Evolutionary conservation across 37 sponge, comb jelly and placozoan genomes (phyloP).

Genomic region (Hormiphora californensis): DNA sequence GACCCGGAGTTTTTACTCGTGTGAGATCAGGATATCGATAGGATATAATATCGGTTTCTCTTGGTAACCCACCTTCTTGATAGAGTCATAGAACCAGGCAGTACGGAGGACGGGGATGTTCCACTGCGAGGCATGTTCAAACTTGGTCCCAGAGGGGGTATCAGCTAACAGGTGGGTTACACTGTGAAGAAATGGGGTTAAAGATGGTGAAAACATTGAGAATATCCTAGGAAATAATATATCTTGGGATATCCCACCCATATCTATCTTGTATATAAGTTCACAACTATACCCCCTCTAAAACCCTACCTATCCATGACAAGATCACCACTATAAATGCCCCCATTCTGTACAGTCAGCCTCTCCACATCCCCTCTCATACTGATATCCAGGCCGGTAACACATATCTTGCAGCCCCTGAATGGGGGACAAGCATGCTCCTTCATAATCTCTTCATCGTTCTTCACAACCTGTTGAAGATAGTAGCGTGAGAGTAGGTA

Average conservation of each 20-base stretch:
- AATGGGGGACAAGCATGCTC: constrained; percentile 68
- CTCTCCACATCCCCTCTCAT: constrained; percentile 59
- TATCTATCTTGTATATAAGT: too few relatives aligned
- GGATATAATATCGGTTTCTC: not conserved
- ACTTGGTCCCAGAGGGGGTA: not conserved
- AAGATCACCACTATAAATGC: constrained; percentile 75
- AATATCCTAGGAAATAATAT: too few relatives aligned
- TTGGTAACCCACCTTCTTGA: constrained; percentile 17
- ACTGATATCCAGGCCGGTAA: constrained; percentile 74
- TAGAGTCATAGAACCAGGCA: constrained; percentile 42
- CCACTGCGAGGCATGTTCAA: constrained; percentile 11
- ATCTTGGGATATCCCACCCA: too few relatives aligned
- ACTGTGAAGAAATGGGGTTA: too few relatives aligned
- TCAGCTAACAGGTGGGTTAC: constrained; percentile 14
- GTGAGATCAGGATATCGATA: not conserved
- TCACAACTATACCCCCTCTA: not conserved
- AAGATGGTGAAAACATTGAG: not conserved
- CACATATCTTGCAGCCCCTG: constrained; percentile 69
- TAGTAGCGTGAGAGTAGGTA: not conserved
- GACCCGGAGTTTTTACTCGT: not conserved
- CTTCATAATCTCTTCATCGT: not conserved
- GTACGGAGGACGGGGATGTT: not conserved
- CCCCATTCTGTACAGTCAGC: constrained; percentile 66
- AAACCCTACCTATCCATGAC: constrained; percentile 63
- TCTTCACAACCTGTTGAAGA: constrained; percentile 7